Evolutionary conservation across 2,113 vertebrate genomes (phyloP), one percentile per base, ranked within the genome.

Genomic region (Astur gentilis): DNA sequence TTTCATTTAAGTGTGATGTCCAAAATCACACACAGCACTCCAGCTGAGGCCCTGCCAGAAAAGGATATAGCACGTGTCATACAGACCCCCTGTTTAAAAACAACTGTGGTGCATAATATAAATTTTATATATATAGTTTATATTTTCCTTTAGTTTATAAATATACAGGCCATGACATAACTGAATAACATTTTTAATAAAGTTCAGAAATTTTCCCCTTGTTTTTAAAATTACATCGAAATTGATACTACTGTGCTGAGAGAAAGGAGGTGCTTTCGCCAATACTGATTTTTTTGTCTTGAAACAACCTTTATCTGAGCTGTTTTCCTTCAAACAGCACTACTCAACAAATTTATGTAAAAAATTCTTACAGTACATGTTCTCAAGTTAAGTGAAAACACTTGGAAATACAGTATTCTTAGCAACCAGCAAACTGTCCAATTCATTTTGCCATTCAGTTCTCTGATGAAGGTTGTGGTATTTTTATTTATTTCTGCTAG

Each of bases 361-460:
- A 67, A 60, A 70, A n/a, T 25, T 40, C 57, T 79, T 81, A 82
- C 9, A 49, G 23, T 44, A 26, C n/a, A 57, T 21, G 17, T 69
- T 87, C 57, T 82, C 34, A 82, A 84, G 45, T 87, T 80, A 94
- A 88, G 76, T 67, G 44, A 76, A 93, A 96, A 93, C 90, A 94
- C 61, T 95, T 95, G 91, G 65, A 95, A 81, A 77, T 70, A 72
- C 1, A 90, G 16, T 64, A 78, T 49, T 92, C 82, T 21, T 83
- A 80, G 54, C 49, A 93, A 89, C 22, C 18, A 89, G 32, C 50
- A 93, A 96, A 57, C 22, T 18, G 29, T 52, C 60, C n/a, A 64
- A 50, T 87, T 83, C 7, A 66, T 90, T 93, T 70, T 88, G 36
- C 57, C 36, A 31, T 81, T 82, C 70, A 79, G 66, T 77, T 72